These are phyloP conservation scores for Drosophila monieri DNA, from an alignment of 2,888 invertebrate species.

Conservation along the genomic window DNA sequence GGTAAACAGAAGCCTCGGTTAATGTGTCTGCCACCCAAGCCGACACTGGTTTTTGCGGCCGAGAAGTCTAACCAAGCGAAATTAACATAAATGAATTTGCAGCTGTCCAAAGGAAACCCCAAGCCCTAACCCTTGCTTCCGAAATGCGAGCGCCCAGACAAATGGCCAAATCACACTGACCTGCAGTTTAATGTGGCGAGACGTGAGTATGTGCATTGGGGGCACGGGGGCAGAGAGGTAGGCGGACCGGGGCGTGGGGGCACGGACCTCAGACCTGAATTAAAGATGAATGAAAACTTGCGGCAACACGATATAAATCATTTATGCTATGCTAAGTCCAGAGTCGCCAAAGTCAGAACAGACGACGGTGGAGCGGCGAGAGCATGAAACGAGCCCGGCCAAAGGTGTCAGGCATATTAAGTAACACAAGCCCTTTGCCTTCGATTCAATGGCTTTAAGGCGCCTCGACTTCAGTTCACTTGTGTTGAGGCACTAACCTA, in stretches of 20 bases:
- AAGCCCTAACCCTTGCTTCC: slow-evolving; percentile 18
- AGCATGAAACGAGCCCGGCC: slow-evolving; percentile 35
- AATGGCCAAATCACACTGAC: slow-evolving; percentile 72
- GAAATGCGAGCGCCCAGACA: slow-evolving; percentile 59
- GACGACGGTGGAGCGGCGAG: background rate
- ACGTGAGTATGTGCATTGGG: slow-evolving; percentile 26
- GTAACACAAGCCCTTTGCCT: slow-evolving; percentile 48
- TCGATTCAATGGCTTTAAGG: slow-evolving; percentile 55
- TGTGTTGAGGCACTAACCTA: slow-evolving; percentile 71
- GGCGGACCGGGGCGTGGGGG: slow-evolving; percentile 4
- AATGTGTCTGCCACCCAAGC: slow-evolving; percentile 56
- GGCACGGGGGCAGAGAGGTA: background rate
- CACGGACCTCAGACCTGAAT: slow-evolving; percentile 34
- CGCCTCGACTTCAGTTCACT: background rate
- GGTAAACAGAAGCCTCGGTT: slow-evolving; percentile 39
- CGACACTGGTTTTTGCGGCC: slow-evolving; percentile 57
- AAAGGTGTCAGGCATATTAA: slow-evolving; percentile 74
- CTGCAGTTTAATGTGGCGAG: slow-evolving; percentile 53
- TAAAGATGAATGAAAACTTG: slow-evolving; percentile 71
- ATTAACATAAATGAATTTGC: slow-evolving; percentile 79
- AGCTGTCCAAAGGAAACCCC: slow-evolving; percentile 57
- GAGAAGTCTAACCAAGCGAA: slow-evolving; percentile 66
- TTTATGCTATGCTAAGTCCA: slow-evolving; percentile 67
- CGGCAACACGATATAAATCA: slow-evolving; percentile 71
- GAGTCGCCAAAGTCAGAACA: slow-evolving; percentile 12